Base-by-base conservation (phyloP, 2,113 vertebrate genomes). In the Chloropsis hardwickii region DNA sequence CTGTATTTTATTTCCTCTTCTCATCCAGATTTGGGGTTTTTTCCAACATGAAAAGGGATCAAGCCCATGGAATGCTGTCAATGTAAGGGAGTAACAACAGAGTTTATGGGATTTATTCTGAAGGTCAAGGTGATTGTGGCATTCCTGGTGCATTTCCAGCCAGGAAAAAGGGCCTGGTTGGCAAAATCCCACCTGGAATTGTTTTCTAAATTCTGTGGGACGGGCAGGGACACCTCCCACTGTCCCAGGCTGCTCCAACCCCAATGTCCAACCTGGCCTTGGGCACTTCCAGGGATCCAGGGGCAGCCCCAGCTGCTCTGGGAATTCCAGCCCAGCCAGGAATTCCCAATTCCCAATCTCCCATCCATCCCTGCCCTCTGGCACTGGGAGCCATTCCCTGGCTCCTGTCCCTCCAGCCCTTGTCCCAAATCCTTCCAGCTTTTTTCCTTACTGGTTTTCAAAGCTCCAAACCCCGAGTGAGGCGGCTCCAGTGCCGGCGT, bases 401-500 rank as follows among this genome's bases (percentile, higher is more conserved):
- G 5, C 7, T 51, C 48, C 48, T 53, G 35, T 70, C 21, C 14
- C 67, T 40, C 35, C 35, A 31, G 4, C 6, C 28, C 8, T 40
- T 51, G n/a, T 40, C 45, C 62, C 19, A 3, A 16, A 8, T 31
- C 67, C 27, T 4, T 44, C 56, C 44, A 47, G 25, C 4, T 24
- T n/a, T 62, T 73, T 64, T 35, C 60, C 47, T 28, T 28, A 1
- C 23, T 42, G 47, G 6, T 22, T 64, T 5, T 40, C 74, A 12
- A 3, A 10, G 37, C 37, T 42, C 37, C 37, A 28, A 22, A 7
- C 17, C 17, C 17, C 0, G 1, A 33, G 10, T 8, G 25, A 19
- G 24, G 19, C 0, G 3, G 17, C 5, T 1, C 23, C 4, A 0
- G 25, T 35, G 1, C 45, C 0, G 5, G 11, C 39, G 13, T 57